These are phyloP conservation scores for Xestia c-nigrum DNA, from an alignment of 2,888 invertebrate species.

Conservation along the genomic window DNA sequence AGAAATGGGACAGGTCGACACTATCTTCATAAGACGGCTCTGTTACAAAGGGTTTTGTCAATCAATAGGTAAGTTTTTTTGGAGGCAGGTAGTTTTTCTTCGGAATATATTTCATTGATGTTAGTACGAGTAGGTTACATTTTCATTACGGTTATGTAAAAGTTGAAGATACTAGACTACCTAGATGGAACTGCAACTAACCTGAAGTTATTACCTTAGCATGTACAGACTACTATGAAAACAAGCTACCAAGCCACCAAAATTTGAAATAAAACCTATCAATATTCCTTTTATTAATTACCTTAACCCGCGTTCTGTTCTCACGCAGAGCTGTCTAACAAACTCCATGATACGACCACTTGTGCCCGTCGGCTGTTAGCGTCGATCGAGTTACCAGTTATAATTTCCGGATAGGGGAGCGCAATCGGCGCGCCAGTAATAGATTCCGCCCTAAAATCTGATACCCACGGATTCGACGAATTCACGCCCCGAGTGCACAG, in stretches of 20 bases:
- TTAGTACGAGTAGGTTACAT: not conserved
- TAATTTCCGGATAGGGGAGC: constrained; percentile 72
- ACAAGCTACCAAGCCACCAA: not conserved
- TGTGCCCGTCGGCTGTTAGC: constrained; percentile 50
- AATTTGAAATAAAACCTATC: not conserved
- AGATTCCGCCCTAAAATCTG: constrained; percentile 70
- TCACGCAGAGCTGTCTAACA: constrained; percentile 33
- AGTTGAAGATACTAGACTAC: not conserved
- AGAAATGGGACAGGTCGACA: constrained; percentile 32
- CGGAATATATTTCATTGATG: not conserved
- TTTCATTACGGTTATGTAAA: not conserved
- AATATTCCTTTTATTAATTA: not conserved
- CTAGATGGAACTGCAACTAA: not conserved
- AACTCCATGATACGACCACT: constrained; percentile 59
- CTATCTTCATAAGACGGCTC: constrained; percentile 3
- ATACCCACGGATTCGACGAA: constrained; percentile 61
- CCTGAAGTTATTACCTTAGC: not conserved
- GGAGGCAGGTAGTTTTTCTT: not conserved
- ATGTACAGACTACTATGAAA: not conserved
- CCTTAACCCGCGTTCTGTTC: constrained; percentile 7
- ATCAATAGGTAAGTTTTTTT: not conserved
- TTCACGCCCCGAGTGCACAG: constrained; percentile 50
- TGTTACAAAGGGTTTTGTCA: constrained; percentile 12
- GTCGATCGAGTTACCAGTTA: constrained; percentile 72
- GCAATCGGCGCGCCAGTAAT: constrained; percentile 68